Conservation (phyloP, 2,888 invertebrate species). For the Coecobrya sp. region DNA sequence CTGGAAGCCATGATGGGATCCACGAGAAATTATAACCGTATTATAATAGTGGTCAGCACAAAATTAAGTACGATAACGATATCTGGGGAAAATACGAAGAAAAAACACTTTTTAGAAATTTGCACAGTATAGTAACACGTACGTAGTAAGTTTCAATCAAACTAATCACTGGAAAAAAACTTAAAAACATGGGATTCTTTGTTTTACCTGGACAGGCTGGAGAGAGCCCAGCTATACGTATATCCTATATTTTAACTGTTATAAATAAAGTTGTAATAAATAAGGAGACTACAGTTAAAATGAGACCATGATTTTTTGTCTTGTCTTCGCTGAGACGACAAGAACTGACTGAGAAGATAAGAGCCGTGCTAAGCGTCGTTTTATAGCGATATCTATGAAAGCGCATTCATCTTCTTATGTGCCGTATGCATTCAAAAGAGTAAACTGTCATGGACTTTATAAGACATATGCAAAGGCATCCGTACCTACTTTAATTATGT, state of each 20-base stretch:
- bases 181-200: too few species aligned
- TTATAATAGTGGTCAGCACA: not conserved
- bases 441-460: too few species aligned
- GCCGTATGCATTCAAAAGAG: too few species aligned
- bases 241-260: not conserved
- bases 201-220: constrained; percentile 48
- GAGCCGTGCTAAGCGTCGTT: constrained; percentile 8
- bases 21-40: constrained; percentile 71
- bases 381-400: constrained; percentile 55
- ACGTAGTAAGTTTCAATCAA: too few species aligned
- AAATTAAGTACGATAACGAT: constrained; percentile 38
- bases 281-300: not conserved
- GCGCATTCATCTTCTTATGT: too few species aligned
- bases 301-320: constrained; percentile 56
- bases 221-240: constrained; percentile 15
- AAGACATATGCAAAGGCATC: too few species aligned
- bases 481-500: too few species aligned
- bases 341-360: constrained; percentile 68
- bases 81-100: constrained; percentile 55
- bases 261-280: not conserved
- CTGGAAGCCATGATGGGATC: constrained; percentile 70
- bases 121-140: too few species aligned
- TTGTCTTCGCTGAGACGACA: constrained; percentile 64
- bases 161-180: too few species aligned
- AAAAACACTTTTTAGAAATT: not conserved